These are phyloP conservation scores for Nemotelus pantherinus DNA, from an alignment of 2,888 invertebrate species.

Conservation along the genomic window DNA sequence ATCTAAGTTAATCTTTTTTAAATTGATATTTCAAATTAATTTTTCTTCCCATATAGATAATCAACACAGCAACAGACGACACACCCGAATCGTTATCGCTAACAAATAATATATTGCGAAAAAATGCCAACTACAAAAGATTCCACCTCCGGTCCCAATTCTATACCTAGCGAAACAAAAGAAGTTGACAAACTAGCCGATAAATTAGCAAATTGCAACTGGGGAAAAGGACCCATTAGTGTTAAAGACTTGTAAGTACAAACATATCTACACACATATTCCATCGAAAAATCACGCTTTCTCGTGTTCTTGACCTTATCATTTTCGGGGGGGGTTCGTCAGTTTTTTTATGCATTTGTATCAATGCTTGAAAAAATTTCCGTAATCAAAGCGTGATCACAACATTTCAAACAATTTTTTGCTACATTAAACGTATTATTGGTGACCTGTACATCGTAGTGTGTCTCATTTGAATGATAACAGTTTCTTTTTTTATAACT, in stretches of 20 bases:
- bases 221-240: slow-evolving; percentile 18
- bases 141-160: background rate
- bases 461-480: no score
- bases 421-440: no score
- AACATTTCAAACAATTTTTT: no score
- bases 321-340: slow-evolving; percentile 27
- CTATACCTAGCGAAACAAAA: slow-evolving; percentile 3
- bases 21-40: no score
- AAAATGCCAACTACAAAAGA: slow-evolving; percentile 32
- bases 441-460: no score
- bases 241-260: slow-evolving; percentile 19
- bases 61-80: background rate
- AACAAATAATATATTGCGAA: background rate
- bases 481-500: no score
- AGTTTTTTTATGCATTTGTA: no score
- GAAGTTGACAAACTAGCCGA: background rate
- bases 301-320: slow-evolving; percentile 16
- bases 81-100: background rate
- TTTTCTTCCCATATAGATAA: background rate
- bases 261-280: background rate
- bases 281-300: background rate
- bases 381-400: background rate
- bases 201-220: slow-evolving; percentile 18
- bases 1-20: no score
- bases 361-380: background rate